Percentiles rank a stretch among this genome's conserved stretches.
phyloP scores from a whole-genome alignment of 1,140 invertebrate genomes.

The Drosophila neocordata region DNA sequence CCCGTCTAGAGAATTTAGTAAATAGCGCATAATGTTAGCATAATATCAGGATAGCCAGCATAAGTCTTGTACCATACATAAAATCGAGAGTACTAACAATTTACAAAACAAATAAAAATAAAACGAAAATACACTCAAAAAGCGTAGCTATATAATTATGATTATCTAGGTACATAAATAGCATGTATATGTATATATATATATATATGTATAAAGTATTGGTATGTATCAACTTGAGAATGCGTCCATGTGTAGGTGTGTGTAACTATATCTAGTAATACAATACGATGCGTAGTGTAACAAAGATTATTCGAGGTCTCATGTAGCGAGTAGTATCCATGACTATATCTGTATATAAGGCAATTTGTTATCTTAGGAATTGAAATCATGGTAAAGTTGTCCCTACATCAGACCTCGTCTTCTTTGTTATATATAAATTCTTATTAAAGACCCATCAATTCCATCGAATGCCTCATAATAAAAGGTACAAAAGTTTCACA shows the following conservation, averaged over 20 bases:
- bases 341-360: conserved; percentile 17
- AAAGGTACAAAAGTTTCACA: conserved; percentile 68
- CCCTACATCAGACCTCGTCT: not conserved
- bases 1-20: conserved; percentile 57
- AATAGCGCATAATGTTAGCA: conserved; percentile 43
- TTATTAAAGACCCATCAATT: conserved; percentile 62
- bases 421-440: conserved; percentile 5
- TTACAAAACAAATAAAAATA: conserved; percentile 37
- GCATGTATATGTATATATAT: conserved; percentile 34
- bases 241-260: not conserved
- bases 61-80: conserved; percentile 56
- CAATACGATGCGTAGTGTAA: not conserved
- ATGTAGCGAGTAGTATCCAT: conserved; percentile 4
- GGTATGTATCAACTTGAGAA: conserved; percentile 13
- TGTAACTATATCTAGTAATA: conserved; percentile 44
- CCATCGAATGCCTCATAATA: conserved; percentile 53
- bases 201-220: conserved; percentile 46
- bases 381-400: not conserved
- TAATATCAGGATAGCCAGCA: conserved; percentile 54
- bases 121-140: conserved; percentile 36
- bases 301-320: conserved; percentile 8
- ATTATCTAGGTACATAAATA: conserved; percentile 26
- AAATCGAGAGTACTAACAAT: conserved; percentile 49
- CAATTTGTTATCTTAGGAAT: conserved; percentile 1
- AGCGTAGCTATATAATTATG: conserved; percentile 10